A percentile compares a stretch with the other conserved stretches of the same genome.
These are phyloP conservation scores for Cheirogaleus medius DNA, from an alignment of 2,113 vertebrate genomes.

Conservation along the genomic window DNA sequence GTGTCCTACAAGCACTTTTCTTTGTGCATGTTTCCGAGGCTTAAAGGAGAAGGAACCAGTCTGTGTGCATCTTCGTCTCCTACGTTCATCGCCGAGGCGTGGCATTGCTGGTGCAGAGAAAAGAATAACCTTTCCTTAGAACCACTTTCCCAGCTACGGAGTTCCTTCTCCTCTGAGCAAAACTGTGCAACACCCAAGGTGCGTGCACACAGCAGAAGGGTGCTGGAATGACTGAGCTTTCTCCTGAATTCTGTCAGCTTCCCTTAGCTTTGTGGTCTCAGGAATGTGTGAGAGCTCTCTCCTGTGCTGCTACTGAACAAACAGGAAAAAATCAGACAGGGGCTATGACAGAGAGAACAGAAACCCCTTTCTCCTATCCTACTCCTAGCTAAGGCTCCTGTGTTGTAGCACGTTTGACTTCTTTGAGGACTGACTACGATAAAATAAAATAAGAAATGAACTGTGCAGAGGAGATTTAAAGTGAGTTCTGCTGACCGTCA, in stretches of 20 bases:
- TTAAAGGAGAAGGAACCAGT: rapidly evolving
- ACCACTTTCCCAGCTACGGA: rapidly evolving
- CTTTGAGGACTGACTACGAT: too few relatives aligned
- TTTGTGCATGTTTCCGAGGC: background rate
- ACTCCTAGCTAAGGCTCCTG: rapidly evolving
- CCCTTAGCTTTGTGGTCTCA: background rate
- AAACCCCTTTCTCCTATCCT: too few relatives aligned
- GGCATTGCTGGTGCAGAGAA: too few relatives aligned
- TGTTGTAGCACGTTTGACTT: rapidly evolving
- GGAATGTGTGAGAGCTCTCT: background rate
- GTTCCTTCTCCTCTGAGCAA: background rate
- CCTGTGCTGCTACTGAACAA: background rate
- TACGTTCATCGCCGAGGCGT: rapidly evolving
- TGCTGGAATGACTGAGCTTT: background rate
- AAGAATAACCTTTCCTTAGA: background rate
- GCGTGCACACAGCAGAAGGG: background rate
- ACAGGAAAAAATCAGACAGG: background rate
- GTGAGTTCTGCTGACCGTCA: rapidly evolving
- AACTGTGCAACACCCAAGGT: too few relatives aligned
- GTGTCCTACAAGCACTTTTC: too few relatives aligned
- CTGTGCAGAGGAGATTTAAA: too few relatives aligned
- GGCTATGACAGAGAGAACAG: background rate
- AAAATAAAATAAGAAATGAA: background rate
- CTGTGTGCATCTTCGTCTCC: too few relatives aligned
- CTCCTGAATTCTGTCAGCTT: background rate